Evolutionary conservation across 2,113 vertebrate genomes (phyloP), one percentile per base, ranked within the genome.

Genomic region (Fulica atra): DNA sequence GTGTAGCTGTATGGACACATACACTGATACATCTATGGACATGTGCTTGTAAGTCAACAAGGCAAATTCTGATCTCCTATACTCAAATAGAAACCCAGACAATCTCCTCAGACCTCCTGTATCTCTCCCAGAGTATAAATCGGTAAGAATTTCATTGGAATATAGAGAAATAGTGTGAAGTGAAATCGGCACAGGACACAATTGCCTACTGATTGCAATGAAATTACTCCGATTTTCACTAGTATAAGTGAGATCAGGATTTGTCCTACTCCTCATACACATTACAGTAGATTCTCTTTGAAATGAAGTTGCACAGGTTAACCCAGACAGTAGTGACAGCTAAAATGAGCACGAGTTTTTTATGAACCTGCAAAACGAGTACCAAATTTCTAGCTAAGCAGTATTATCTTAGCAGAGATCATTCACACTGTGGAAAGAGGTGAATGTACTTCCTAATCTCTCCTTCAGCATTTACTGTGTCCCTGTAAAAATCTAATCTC

Each of bases 251-350:
- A 96, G 91, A 96, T 96, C 44, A 91, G 96, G 96, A 92, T 96
- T 97, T 97, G 91, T 91, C 70, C 51, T 68, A 8, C 65, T 88
- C 4, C 51, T 71, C 24, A 7, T 78, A 17, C 42, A 51, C 1
- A 13, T 96, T 96, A 93, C 96, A 96, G 96, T 96, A 95, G 97
- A 96, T 95, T 97, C 96, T 96, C 93, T 96, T 96, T 97, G 95
- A 97, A 95, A 96, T 95, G 88, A 96, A 95, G 95, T 96, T 96
- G 86, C 76, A 42, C 87, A 95, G 76, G 89, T 90, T 96, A 93
- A 95, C 91, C 91, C 82, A 89, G 85, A 95, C 96, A 86, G 93
- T 97, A 95, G 88, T 91, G 93, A 97, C 54, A 86, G 36, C 66
- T 76, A 93, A 93, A 96, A 92, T 0, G 13, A 82, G 76, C 87